Conservation (phyloP, 2,888 invertebrate species). For the Criorhina ranunculi region DNA sequence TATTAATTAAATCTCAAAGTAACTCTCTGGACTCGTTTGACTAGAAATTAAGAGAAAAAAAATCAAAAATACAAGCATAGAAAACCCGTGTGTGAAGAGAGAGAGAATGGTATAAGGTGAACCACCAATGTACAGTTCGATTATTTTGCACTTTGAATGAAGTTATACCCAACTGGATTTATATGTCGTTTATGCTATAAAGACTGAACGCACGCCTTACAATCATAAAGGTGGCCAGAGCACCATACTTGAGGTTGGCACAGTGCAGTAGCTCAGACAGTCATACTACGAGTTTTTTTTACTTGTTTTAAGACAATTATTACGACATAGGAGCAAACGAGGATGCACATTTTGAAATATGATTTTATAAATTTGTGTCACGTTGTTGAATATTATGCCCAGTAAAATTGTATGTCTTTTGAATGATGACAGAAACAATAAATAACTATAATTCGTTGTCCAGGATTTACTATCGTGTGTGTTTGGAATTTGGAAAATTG, state of each 20-base stretch:
- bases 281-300: neutral
- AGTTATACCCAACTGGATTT: conserved; percentile 6
- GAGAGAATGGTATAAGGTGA: conserved; percentile 3
- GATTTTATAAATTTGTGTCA: too few relatives aligned
- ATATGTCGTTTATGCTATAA: neutral
- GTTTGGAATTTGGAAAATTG: too few relatives aligned
- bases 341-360: neutral
- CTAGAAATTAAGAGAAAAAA: neutral
- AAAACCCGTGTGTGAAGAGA: conserved; percentile 2
- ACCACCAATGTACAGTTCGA: conserved; percentile 15
- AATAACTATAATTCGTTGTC: too few relatives aligned
- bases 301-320: neutral
- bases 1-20: neutral
- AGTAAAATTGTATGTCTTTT: too few relatives aligned
- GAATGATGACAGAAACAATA: too few relatives aligned
- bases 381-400: too few relatives aligned
- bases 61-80: neutral
- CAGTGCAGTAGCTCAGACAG: conserved; percentile 1
- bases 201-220: neutral
- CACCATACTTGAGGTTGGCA: conserved; percentile 7
- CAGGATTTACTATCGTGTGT: too few relatives aligned
- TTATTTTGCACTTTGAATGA: conserved; percentile 16
- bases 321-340: neutral
- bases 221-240: neutral
- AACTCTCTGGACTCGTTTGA: conserved; percentile 1